Evolutionary conservation across 2,797 vertebrate species (phyloP).

Genomic region (Gambusia yucatana): DNA sequence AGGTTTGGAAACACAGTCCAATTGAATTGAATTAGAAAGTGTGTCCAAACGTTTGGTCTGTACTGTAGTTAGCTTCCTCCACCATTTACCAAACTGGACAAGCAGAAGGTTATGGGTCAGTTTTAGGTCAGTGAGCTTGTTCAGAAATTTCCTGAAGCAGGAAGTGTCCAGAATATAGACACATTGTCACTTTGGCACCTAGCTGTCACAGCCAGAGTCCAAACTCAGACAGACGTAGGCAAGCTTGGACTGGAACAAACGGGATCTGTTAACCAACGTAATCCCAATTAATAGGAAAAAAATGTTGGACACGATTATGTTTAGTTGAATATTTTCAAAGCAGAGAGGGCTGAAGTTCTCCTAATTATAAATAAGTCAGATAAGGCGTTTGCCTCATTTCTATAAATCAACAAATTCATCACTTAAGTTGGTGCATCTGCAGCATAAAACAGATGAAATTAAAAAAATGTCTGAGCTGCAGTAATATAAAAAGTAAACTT

Average conservation of each 20-base stretch:
- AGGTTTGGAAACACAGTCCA: too few relatives aligned
- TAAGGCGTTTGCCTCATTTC: too few relatives aligned
- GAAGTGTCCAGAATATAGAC: background rate
- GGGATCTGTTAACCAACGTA: too few relatives aligned
- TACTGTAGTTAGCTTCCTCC: too few relatives aligned
- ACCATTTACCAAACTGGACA: too few relatives aligned
- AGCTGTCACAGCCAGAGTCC: background rate
- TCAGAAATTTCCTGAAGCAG: background rate
- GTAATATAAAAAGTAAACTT: background rate
- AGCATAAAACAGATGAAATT: background rate
- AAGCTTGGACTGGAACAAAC: background rate
- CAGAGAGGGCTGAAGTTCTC: background rate
- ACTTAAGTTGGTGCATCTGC: background rate
- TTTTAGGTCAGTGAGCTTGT: background rate
- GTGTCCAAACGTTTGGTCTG: too few relatives aligned
- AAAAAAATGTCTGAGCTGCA: background rate
- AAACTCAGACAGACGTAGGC: background rate
- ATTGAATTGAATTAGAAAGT: too few relatives aligned
- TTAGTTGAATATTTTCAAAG: background rate
- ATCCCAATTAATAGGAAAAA: background rate
- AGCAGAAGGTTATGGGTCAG: too few relatives aligned
- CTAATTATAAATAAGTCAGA: too few relatives aligned
- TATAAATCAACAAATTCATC: background rate
- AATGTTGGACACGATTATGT: background rate
- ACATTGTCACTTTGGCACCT: background rate